Conservation (phyloP, 2,113 vertebrate genomes). For the Zosterops japonicus region DNA sequence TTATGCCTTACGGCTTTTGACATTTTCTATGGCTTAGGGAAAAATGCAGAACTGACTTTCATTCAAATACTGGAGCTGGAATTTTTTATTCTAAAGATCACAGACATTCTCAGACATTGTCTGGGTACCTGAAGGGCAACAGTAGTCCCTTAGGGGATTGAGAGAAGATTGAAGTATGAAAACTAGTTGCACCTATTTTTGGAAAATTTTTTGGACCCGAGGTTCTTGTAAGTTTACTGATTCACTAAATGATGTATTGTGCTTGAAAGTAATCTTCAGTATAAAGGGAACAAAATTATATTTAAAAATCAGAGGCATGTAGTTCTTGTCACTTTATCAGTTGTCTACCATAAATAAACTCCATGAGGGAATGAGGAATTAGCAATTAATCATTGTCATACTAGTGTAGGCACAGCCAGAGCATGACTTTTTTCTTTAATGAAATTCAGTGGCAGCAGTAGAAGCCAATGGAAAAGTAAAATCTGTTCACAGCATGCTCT, state of each 20-base stretch:
- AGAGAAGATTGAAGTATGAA: background rate
- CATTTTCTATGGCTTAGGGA: background rate
- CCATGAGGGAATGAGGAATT: background rate
- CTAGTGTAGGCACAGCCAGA: background rate
- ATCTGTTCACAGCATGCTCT: background rate
- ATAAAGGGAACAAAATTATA: background rate
- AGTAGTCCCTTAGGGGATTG: background rate
- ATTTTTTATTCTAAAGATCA: background rate
- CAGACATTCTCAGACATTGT: background rate
- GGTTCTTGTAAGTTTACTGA: background rate
- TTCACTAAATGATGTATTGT: background rate
- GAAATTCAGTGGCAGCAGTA: background rate
- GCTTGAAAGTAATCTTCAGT: background rate
- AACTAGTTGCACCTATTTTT: background rate
- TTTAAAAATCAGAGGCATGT: conserved; percentile 9
- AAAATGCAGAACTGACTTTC: background rate
- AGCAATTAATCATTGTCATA: background rate
- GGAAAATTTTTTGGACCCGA: background rate
- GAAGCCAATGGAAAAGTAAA: background rate
- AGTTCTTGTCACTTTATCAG: background rate
- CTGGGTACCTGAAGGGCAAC: background rate
- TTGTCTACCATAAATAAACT: background rate
- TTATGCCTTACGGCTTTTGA: background rate
- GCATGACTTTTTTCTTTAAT: background rate
- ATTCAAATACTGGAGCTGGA: background rate